Evolutionary conservation across 1,140 invertebrate genomes (phyloP).

Genomic region (Anastrepha ludens): DNA sequence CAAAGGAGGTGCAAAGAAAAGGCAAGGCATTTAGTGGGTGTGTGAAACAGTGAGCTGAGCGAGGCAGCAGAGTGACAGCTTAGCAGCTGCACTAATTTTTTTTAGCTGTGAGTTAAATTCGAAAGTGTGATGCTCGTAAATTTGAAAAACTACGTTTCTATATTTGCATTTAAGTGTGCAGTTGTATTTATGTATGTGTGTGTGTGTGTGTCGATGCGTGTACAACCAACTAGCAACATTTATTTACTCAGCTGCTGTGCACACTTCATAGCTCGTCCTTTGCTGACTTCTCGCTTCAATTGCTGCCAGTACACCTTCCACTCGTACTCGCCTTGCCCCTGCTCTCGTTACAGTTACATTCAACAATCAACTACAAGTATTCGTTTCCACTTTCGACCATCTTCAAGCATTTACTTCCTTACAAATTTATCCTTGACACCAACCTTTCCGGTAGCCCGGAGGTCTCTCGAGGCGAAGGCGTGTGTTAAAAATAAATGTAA

Average conservation of each 20-base stretch:
- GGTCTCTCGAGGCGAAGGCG: not conserved
- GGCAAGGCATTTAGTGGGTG: not conserved
- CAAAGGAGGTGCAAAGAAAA: not conserved
- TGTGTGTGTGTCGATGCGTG: too few relatives aligned
- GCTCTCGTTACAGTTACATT: not conserved
- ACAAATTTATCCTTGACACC: constrained; percentile 34
- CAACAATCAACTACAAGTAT: constrained; percentile 13
- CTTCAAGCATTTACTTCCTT: constrained; percentile 14
- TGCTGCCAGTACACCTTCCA: not conserved
- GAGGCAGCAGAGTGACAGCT: not conserved
- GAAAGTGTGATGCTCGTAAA: not conserved
- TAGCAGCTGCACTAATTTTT: not conserved
- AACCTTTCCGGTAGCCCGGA: not conserved
- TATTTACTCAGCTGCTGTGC: too few relatives aligned
- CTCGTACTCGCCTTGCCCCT: not conserved
- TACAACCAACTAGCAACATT: too few relatives aligned
- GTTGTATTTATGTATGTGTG: not conserved
- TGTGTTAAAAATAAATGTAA: not conserved
- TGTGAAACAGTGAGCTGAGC: not conserved
- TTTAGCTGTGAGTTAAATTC: not conserved
- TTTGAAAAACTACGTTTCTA: not conserved
- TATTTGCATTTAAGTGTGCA: not conserved
- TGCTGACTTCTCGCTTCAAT: not conserved
- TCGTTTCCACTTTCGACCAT: constrained; percentile 20
- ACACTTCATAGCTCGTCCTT: too few relatives aligned